Base-by-base conservation (phyloP, 2,888 invertebrate genomes). In the Coenonympha arcania region DNA sequence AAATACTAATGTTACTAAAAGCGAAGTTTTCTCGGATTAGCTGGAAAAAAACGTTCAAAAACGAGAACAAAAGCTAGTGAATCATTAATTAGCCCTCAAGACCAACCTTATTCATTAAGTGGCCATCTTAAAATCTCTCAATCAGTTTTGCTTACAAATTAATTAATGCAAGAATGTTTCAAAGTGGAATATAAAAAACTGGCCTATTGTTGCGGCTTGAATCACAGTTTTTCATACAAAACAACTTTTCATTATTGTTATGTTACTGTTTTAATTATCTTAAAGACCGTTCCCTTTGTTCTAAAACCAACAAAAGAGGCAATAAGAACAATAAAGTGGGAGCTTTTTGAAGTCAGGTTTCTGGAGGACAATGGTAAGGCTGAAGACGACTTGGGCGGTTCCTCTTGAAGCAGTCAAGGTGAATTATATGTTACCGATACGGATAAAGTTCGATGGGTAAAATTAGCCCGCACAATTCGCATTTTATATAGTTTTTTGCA, bases 181-280 rank as follows among this genome's bases (percentile, higher is more conserved):
- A 28, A 41, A 28, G 28, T 4, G 11, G 26, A 16, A 20, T n/a
- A n/a, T n/a, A 9, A 22, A 37, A 37, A 37, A 16, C 15, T 9
- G 4, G 41, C n/a, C 41, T 28, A 26, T 40, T 40, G 41, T 41
- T 30, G 46, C 45, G 45, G 45, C 36, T 51, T 13, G 16, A 16
- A 41, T 28, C 37, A 22, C 20, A 31, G 31, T 36, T 24, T 54
- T 51, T 42, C 41, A 45, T 48, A 48, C 48, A 31, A 33, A 48
- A 33, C 45, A 44, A 33, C 41, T 36, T 40, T 52, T 49, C 34
- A 49, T 49, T 48, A 50, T 50, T 54, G 34, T 54, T 51, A 41
- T 42, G 36, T 54, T 48, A 48, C 44, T 31, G 51, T 54, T 54
- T 54, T 54, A 54, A 54, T 54, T 54, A 51, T 54, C 54, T 51